A percentile compares a stretch with the other conserved stretches of the same genome.
Evolutionary conservation across 1,140 invertebrate species (phyloP).

Genomic region (Nomia melanderi): DNA sequence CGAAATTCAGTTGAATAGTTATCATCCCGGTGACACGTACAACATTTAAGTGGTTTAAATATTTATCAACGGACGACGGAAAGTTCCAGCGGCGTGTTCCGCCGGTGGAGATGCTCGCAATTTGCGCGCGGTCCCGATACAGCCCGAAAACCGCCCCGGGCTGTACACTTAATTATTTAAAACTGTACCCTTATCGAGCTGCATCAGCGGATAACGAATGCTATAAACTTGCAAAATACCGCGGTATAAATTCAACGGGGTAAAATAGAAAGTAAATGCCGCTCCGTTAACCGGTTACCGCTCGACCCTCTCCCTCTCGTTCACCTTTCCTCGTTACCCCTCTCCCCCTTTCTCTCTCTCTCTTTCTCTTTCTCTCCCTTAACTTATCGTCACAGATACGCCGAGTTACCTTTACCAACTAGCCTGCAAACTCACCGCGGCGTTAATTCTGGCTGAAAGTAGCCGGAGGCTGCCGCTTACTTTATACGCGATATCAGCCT

Average conservation of each 20-base stretch:
- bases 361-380: neutral
- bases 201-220: conserved; percentile 43
- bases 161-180: conserved; percentile 44
- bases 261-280: conserved; percentile 50
- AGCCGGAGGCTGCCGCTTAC: conserved; percentile 54
- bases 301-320: conserved; percentile 10
- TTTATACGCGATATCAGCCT: conserved; percentile 60
- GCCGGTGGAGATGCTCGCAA: conserved; percentile 28
- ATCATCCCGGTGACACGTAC: neutral
- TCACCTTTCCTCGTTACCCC: neutral
- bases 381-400: conserved; percentile 49
- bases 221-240: conserved; percentile 51
- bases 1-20: conserved; percentile 1
- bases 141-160: conserved; percentile 19
- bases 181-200: conserved; percentile 37
- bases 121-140: conserved; percentile 7
- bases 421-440: conserved; percentile 52
- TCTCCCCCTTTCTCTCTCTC: conserved; percentile 18
- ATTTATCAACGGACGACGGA: conserved; percentile 41
- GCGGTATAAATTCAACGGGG: conserved; percentile 32
- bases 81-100: conserved; percentile 22
- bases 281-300: conserved; percentile 30
- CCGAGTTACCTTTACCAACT: conserved; percentile 43
- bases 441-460: conserved; percentile 52
- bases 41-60: conserved; percentile 38